phyloP scores from a whole-genome alignment of 2,888 invertebrate species.

The Ellobium chinense region DNA sequence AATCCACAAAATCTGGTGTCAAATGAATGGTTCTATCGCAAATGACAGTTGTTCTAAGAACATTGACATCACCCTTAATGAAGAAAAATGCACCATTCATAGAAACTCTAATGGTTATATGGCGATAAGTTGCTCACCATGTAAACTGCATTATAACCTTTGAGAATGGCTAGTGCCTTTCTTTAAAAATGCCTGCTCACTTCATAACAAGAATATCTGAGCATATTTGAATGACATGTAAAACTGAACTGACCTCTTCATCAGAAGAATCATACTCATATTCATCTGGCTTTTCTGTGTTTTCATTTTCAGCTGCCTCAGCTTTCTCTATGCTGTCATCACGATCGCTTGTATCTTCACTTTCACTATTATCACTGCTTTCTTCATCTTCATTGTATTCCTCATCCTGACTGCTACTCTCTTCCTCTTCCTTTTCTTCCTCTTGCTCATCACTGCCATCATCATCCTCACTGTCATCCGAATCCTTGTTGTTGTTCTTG shows the following conservation, averaged over 20 bases:
- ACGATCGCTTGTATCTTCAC: constrained; percentile 22
- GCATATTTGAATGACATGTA: background rate
- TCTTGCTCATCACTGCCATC: constrained; percentile 43
- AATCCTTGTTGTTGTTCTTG: constrained; percentile 31
- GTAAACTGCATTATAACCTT: no score
- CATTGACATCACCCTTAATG: no score
- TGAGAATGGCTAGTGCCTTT: no score
- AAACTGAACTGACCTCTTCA: constrained; percentile 84
- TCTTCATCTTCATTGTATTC: constrained; percentile 36
- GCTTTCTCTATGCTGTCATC: constrained; percentile 2
- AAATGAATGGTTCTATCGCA: no score
- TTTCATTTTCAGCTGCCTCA: constrained; percentile 31
- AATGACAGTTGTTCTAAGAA: no score
- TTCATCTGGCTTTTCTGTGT: constrained; percentile 41
- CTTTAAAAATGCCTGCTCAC: no score
- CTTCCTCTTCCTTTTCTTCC: constrained; percentile 48
- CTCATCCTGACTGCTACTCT: constrained; percentile 46
- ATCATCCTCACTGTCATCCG: constrained; percentile 21
- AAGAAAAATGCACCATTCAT: no score
- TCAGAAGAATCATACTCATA: constrained; percentile 85
- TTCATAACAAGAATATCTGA: no score
- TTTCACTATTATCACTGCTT: no score
- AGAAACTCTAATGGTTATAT: no score
- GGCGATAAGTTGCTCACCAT: no score
- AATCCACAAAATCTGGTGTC: no score